Evolutionary conservation across 1,140 invertebrate species (phyloP).

Genomic region (Eumeta japonica): DNA sequence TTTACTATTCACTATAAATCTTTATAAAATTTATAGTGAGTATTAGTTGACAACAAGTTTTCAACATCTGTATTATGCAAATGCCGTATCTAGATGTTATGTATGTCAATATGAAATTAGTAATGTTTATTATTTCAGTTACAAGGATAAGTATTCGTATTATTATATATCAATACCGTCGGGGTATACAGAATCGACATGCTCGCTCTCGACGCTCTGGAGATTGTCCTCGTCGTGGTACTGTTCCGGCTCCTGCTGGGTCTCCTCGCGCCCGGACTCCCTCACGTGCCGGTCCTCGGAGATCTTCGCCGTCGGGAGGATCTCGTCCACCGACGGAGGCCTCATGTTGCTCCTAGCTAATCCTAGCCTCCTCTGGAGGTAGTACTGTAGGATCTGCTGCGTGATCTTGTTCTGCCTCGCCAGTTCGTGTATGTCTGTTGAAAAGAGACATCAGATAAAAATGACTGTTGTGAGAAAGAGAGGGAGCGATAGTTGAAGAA

Average conservation of each 20-base stretch:
- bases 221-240: slow-evolving; percentile 46
- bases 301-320: slow-evolving; percentile 51
- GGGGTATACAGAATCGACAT: slow-evolving; percentile 52
- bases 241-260: slow-evolving; percentile 7
- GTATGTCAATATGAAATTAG: too few species aligned
- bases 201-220: slow-evolving; percentile 67
- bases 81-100: too few species aligned
- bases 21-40: too few species aligned
- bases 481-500: not conserved
- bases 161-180: too few species aligned
- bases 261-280: slow-evolving; percentile 8
- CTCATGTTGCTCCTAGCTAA: slow-evolving; percentile 44
- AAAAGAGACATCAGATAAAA: slow-evolving; percentile 54
- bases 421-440: slow-evolving; percentile 60
- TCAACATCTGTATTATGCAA: too few species aligned
- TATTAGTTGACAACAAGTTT: too few species aligned
- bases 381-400: slow-evolving; percentile 69
- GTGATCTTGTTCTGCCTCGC: slow-evolving; percentile 71
- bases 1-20: too few species aligned
- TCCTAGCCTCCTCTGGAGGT: slow-evolving; percentile 63
- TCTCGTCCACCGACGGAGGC: slow-evolving; percentile 62
- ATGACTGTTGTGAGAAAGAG: slow-evolving; percentile 37
- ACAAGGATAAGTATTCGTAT: too few species aligned
- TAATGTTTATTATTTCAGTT: too few species aligned
- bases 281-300: slow-evolving; percentile 14